Conservation (phyloP, 2,113 vertebrate species). For the rabbit (Oryctolagus cuniculus) region DNA sequence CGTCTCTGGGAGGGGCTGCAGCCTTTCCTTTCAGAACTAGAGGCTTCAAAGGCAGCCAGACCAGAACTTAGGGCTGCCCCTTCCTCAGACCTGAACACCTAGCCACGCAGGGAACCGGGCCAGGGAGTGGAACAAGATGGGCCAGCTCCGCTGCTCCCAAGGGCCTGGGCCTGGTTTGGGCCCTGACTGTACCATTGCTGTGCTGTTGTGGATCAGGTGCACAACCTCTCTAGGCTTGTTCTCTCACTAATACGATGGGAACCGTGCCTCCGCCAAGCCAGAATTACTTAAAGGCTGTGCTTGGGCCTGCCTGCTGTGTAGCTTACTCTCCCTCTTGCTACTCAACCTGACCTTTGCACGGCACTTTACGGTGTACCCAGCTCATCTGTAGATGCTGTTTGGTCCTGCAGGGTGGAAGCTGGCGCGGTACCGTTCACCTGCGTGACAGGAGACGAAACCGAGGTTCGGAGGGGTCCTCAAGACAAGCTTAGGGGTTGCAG, state of each 20-base stretch:
- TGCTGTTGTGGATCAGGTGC: neutral
- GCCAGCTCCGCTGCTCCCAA: neutral
- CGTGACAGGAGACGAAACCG: neutral
- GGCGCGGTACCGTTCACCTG: neutral
- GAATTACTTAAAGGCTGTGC: neutral
- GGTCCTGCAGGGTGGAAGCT: neutral
- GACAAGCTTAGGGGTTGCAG: fast-evolving
- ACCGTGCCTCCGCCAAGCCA: neutral
- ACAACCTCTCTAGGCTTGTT: neutral
- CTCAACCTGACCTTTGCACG: neutral
- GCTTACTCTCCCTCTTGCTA: too few relatives aligned
- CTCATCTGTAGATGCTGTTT: neutral
- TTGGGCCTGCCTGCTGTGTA: neutral
- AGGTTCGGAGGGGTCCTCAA: neutral
- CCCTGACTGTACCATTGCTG: neutral
- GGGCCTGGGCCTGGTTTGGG: neutral
- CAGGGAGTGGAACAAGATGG: neutral
- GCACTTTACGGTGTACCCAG: neutral
- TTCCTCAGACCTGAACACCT: neutral
- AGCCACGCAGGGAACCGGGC: neutral
- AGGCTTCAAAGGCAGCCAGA: neutral
- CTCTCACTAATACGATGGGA: neutral
- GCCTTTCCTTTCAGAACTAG: neutral
- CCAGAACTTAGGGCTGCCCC: neutral
- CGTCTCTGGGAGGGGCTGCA: neutral